Evolutionary conservation across 2,888 invertebrate species (phyloP).

Genomic region (Nomada ferruginata): DNA sequence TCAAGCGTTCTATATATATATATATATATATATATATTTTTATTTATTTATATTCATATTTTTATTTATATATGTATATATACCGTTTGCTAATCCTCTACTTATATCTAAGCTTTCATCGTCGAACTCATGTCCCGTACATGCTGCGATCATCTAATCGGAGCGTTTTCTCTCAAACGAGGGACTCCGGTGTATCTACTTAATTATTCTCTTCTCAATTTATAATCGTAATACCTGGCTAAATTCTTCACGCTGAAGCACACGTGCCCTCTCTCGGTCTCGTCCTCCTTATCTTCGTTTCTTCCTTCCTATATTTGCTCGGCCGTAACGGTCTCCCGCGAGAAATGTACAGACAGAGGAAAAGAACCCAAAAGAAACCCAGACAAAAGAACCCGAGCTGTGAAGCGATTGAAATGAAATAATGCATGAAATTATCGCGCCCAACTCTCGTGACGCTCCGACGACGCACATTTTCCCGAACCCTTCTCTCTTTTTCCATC

Average conservation of each 20-base stretch:
- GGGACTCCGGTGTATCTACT: slow-evolving; percentile 39
- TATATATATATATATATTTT: slow-evolving; percentile 74
- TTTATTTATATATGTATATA: slow-evolving; percentile 73
- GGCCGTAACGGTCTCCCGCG: not conserved
- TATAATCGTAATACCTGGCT: slow-evolving; percentile 70
- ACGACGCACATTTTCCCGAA: slow-evolving; percentile 31
- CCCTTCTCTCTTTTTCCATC: not conserved
- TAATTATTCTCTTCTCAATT: slow-evolving; percentile 58
- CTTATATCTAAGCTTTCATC: slow-evolving; percentile 78
- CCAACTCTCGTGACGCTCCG: slow-evolving; percentile 37
- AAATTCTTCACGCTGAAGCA: slow-evolving; percentile 60
- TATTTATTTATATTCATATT: slow-evolving; percentile 69
- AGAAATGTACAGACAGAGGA: slow-evolving; percentile 69
- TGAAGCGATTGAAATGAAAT: slow-evolving; percentile 73
- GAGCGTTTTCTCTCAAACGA: slow-evolving; percentile 40
- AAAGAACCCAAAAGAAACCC: no score
- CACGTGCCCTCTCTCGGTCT: slow-evolving; percentile 47
- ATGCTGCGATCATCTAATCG: slow-evolving; percentile 61
- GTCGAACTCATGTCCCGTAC: slow-evolving; percentile 70
- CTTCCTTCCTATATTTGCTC: not conserved
- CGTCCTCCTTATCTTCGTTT: slow-evolving; percentile 31
- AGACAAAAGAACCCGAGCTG: slow-evolving; percentile 52
- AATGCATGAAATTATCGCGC: slow-evolving; percentile 71
- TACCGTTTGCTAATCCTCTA: slow-evolving; percentile 77
- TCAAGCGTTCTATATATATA: slow-evolving; percentile 82